Percentiles rank a stretch among this genome's conserved stretches.
Conservation (phyloP, 2,113 vertebrate genomes). For the Echinops telfairi region DNA sequence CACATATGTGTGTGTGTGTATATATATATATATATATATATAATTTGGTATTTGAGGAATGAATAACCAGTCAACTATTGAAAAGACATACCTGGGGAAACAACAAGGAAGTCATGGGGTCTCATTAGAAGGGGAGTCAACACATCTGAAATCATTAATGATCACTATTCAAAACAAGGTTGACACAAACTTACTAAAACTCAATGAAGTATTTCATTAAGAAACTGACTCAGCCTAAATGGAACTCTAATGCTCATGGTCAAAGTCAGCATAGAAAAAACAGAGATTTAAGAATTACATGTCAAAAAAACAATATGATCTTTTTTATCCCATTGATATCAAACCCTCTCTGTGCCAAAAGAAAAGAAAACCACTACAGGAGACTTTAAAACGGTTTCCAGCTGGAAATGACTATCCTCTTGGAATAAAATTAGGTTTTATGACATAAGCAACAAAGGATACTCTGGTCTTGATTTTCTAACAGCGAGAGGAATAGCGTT, state of each 20-base stretch:
- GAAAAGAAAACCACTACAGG: not conserved
- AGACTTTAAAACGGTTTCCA: slow-evolving; percentile 5
- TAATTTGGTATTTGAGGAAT: not conserved
- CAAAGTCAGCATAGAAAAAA: not conserved
- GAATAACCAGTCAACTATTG: not conserved
- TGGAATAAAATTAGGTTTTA: not conserved
- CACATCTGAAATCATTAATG: not conserved
- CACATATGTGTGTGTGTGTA: too few species aligned
- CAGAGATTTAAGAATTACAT: not conserved
- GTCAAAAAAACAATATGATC: not conserved
- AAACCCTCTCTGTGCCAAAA: not conserved
- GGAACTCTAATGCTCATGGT: not conserved
- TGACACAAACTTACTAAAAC: not conserved
- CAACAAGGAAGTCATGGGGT: not conserved
- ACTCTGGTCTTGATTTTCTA: too few species aligned
- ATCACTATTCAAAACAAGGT: not conserved
- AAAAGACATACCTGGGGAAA: not conserved
- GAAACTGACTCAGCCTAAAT: not conserved
- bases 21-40: too few species aligned
- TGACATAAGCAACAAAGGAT: not conserved
- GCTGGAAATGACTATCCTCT: not conserved
- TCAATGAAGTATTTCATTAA: not conserved
- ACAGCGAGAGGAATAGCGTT: not conserved
- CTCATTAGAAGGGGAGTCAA: not conserved
- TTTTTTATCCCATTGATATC: not conserved